phyloP scores from a whole-genome alignment of 2,113 vertebrate species.

The Hypanus sabinus region DNA sequence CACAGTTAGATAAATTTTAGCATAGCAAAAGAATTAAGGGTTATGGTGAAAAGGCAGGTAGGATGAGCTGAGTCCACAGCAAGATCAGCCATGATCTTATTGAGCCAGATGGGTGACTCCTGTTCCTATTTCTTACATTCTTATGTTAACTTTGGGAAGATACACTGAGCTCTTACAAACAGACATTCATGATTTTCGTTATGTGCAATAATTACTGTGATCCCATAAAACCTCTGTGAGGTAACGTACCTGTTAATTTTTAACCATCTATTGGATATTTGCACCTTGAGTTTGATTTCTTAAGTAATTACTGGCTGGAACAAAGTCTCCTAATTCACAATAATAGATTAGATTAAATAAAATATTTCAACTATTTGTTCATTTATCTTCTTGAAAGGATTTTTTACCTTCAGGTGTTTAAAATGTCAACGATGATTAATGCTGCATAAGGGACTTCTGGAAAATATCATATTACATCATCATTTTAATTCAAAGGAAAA shows the following conservation, averaged over 20 bases:
- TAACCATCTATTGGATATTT: neutral
- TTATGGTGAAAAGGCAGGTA: no score
- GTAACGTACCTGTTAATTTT: neutral
- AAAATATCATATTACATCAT: neutral
- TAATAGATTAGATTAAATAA: neutral
- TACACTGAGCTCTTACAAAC: neutral
- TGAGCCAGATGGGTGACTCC: no score
- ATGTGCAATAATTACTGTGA: neutral
- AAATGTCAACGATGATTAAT: neutral
- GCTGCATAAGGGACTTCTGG: neutral
- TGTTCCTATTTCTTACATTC: no score
- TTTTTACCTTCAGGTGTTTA: neutral
- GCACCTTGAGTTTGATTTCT: neutral
- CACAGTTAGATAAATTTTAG: no score
- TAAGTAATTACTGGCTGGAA: neutral
- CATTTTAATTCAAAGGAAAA: neutral
- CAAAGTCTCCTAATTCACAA: constrained; percentile 4
- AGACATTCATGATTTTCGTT: neutral
- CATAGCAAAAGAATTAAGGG: no score
- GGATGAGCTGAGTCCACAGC: no score
- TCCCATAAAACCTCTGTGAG: neutral
- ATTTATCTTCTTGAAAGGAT: neutral
- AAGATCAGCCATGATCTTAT: no score
- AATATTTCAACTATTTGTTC: neutral
- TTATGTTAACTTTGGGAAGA: no score